phyloP scores from a whole-genome alignment of 2,113 vertebrate genomes.

The Etia nguti region DNA sequence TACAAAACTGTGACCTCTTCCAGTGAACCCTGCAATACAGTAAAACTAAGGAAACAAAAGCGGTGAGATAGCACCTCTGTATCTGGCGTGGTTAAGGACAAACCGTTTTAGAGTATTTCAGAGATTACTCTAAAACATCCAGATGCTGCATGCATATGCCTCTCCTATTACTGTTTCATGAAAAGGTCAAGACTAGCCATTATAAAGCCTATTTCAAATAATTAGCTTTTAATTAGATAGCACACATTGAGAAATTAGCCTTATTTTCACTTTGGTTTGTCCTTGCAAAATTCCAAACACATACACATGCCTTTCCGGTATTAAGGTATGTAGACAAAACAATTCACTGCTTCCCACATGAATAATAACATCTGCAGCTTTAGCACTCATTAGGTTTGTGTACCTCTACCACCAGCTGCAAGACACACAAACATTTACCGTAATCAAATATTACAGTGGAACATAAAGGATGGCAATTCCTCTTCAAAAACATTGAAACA shows the following conservation, averaged over 20 bases:
- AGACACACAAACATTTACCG: background rate
- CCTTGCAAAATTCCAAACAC: conserved; percentile 23
- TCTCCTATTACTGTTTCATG: conserved; percentile 16
- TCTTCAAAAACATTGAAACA: conserved; percentile 11
- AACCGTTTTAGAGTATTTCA: conserved; percentile 26
- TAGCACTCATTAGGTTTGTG: background rate
- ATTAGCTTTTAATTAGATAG: conserved; percentile 12
- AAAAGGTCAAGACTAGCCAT: conserved; percentile 5
- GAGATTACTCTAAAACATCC: conserved; percentile 12
- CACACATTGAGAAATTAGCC: background rate
- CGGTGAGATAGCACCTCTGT: conserved; percentile 18
- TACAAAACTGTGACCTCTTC: conserved; percentile 51
- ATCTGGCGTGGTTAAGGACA: conserved; percentile 49
- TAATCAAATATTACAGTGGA: background rate
- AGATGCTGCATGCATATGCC: background rate
- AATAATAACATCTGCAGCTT: background rate
- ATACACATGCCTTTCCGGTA: background rate
- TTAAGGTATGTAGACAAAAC: background rate
- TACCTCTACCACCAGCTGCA: background rate
- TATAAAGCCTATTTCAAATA: conserved; percentile 25
- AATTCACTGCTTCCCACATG: background rate
- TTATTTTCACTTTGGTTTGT: conserved; percentile 24
- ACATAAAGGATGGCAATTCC: background rate
- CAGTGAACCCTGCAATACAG: conserved; percentile 47
- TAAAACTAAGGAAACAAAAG: conserved; percentile 56